Conservation (phyloP, 1,140 invertebrate genomes). For the Dreissena rostriformis region DNA sequence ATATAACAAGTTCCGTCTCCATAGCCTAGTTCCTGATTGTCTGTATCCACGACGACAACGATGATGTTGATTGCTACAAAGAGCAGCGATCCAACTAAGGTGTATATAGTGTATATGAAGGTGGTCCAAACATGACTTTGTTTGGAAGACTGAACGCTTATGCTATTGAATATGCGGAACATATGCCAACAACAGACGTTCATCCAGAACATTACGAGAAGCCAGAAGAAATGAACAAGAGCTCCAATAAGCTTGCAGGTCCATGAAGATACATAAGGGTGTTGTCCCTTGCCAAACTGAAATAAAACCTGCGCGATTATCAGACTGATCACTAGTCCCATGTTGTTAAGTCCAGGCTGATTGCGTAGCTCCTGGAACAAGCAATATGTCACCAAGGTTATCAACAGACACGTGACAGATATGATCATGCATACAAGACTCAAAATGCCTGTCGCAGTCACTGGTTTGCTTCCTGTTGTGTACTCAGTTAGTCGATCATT, state of each 20-base stretch:
- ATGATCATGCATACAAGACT: conserved; percentile 72
- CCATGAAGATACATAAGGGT: not conserved
- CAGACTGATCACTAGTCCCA: conserved; percentile 78
- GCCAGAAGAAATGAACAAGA: conserved; percentile 93
- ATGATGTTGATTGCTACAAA: conserved; percentile 25
- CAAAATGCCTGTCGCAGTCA: conserved; percentile 46
- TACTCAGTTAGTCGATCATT: not conserved
- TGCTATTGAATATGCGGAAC: conserved; percentile 81
- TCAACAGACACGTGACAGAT: conserved; percentile 76
- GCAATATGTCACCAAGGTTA: conserved; percentile 79
- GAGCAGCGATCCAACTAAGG: not conserved
- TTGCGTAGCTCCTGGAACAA: conserved; percentile 79
- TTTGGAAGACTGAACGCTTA: not conserved
- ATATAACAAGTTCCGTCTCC: conserved; percentile 30
- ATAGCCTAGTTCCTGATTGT: conserved; percentile 12
- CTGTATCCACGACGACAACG: not conserved
- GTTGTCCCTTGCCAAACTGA: conserved; percentile 71
- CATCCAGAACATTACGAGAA: conserved; percentile 96
- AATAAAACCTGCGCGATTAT: conserved; percentile 80
- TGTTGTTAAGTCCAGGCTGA: conserved; percentile 81
- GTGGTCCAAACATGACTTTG: not conserved
- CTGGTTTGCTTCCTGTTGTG: not conserved
- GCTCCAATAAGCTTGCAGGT: conserved; percentile 85
- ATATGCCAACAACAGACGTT: conserved; percentile 90
- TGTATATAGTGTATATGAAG: not conserved